phyloP scores from a whole-genome alignment of 23 tunicate species.

The Botrylloides violaceus region DNA sequence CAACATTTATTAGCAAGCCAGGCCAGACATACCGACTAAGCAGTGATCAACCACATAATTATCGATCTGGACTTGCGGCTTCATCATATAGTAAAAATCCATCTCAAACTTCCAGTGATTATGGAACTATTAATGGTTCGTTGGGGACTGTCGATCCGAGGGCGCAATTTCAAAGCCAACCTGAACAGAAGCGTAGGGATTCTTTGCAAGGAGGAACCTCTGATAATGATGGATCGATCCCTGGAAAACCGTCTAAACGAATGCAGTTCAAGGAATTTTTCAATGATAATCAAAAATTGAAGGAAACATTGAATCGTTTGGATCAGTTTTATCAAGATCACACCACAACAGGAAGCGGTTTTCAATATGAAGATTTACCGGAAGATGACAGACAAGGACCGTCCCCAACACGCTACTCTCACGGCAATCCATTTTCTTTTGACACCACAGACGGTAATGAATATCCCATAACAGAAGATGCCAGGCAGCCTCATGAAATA shows the following conservation, averaged over 20 bases:
- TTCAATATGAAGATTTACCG: constrained; percentile 1
- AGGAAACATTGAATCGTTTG: constrained; percentile 1
- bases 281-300: constrained; percentile 9
- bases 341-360: background rate
- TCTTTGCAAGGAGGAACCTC: too few species aligned
- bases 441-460: background rate
- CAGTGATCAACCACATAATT: too few species aligned
- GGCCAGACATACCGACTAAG: too few species aligned
- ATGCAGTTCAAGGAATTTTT: constrained; percentile 2
- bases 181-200: too few species aligned
- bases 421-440: background rate
- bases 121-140: too few species aligned
- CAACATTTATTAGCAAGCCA: too few species aligned
- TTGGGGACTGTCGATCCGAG: too few species aligned
- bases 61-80: too few species aligned
- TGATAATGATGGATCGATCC: background rate
- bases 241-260: background rate
- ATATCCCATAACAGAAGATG: background rate
- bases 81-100: background rate
- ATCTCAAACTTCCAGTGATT: constrained; percentile 1
- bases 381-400: background rate
- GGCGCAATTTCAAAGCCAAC: too few species aligned
- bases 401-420: background rate
- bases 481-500: background rate
- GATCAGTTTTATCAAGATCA: background rate